These are phyloP conservation scores for Hartigia nigra DNA, from an alignment of 2,888 invertebrate species.

Conservation along the genomic window DNA sequence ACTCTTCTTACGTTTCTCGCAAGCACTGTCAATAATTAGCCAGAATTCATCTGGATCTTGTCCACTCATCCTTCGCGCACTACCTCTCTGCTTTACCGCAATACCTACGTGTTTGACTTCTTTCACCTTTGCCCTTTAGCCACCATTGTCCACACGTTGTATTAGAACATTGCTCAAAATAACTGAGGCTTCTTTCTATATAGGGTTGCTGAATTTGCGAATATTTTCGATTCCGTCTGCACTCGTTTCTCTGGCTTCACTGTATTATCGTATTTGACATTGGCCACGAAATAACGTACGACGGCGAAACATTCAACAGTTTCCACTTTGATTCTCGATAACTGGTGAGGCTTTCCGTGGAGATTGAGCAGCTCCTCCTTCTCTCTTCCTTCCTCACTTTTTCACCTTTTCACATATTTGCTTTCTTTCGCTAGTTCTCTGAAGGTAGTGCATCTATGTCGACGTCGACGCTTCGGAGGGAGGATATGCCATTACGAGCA, in stretches of 20 bases:
- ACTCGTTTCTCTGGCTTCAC: no score
- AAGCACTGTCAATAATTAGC: not conserved
- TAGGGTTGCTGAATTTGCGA: not conserved
- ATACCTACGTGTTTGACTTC: not conserved
- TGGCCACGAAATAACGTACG: no score
- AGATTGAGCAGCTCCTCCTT: not conserved
- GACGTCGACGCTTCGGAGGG: not conserved
- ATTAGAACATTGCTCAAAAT: not conserved
- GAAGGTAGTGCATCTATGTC: not conserved
- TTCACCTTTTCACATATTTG: not conserved
- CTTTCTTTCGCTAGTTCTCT: not conserved
- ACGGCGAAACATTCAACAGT: not conserved
- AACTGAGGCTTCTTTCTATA: not conserved
- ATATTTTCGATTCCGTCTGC: no score
- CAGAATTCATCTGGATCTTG: not conserved
- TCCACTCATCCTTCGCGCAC: not conserved
- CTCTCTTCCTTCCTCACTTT: not conserved
- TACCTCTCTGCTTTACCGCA: not conserved
- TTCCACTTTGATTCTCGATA: not conserved
- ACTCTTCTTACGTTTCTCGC: not conserved
- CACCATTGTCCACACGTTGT: not conserved
- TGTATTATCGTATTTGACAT: no score
- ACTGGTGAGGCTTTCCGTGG: not conserved
- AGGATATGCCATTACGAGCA: not conserved
- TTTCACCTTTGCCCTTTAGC: not conserved